These are phyloP conservation scores for Standfussiana lucernea DNA, from an alignment of 2,888 invertebrate species.

Conservation along the genomic window DNA sequence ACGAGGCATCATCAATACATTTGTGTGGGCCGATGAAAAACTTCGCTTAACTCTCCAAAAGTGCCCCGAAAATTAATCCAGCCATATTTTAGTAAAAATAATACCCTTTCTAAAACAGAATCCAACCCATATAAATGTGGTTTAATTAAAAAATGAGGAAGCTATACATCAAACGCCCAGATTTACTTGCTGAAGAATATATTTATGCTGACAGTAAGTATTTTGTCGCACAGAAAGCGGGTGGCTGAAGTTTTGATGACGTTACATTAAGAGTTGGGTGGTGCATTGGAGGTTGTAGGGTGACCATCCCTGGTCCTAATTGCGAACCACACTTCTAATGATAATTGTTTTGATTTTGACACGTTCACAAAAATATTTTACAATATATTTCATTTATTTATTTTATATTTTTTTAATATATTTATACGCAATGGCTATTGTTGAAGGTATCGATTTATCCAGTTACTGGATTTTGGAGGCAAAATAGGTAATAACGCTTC, in stretches of 20 bases:
- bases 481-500: not conserved
- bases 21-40: slow-evolving; percentile 36
- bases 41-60: slow-evolving; percentile 35
- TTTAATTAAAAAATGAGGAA: slow-evolving; percentile 67
- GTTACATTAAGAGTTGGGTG: not conserved
- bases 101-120: slow-evolving; percentile 52
- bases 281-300: too few species aligned
- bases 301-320: not conserved
- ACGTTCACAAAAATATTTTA: too few species aligned
- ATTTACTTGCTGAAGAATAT: slow-evolving; percentile 52
- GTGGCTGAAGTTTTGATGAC: not conserved
- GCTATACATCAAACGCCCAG: slow-evolving; percentile 58
- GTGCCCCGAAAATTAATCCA: slow-evolving; percentile 35
- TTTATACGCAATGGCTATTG: not conserved
- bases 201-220: slow-evolving; percentile 47
- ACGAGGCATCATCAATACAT: slow-evolving; percentile 13
- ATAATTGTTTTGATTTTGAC: not conserved
- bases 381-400: too few species aligned
- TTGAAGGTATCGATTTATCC: not conserved
- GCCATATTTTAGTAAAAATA: slow-evolving; percentile 42
- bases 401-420: too few species aligned
- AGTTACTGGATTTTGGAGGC: not conserved
- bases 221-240: slow-evolving; percentile 30
- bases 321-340: not conserved
- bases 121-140: slow-evolving; percentile 65